Evolutionary conservation across 2,888 invertebrate genomes (phyloP).

Genomic region (Acanthosepion esculentum): DNA sequence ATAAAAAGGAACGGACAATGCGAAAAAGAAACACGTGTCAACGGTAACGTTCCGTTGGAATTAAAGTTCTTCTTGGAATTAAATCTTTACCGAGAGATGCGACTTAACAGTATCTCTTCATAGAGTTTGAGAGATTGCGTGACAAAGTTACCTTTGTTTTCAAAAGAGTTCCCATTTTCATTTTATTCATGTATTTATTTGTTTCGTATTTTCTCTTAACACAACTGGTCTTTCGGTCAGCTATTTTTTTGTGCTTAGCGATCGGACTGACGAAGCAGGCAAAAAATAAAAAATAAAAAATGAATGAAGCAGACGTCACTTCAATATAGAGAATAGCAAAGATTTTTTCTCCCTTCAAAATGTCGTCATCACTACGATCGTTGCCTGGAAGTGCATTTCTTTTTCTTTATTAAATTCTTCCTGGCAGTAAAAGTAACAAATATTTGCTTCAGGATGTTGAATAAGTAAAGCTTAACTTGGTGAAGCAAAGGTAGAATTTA

Average conservation of each 20-base stretch:
- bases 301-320: not conserved
- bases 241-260: not conserved
- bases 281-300: not conserved
- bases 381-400: not conserved
- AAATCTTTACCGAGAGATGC: not conserved
- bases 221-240: not conserved
- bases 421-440: not conserved
- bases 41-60: not conserved
- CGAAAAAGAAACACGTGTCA: not conserved
- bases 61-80: not conserved
- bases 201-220: not conserved
- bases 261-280: not conserved
- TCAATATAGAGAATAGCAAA: not conserved
- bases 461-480: not conserved
- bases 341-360: constrained; percentile 33
- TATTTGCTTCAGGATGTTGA: not conserved
- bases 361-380: constrained; percentile 11
- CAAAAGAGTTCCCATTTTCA: not conserved
- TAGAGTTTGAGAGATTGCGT: not conserved
- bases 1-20: not conserved
- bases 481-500: not conserved
- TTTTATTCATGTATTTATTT: not conserved
- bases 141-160: not conserved
- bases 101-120: not conserved
- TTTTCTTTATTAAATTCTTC: not conserved